phyloP scores from a whole-genome alignment of 2,888 invertebrate genomes.

The Stramonita haemastoma region DNA sequence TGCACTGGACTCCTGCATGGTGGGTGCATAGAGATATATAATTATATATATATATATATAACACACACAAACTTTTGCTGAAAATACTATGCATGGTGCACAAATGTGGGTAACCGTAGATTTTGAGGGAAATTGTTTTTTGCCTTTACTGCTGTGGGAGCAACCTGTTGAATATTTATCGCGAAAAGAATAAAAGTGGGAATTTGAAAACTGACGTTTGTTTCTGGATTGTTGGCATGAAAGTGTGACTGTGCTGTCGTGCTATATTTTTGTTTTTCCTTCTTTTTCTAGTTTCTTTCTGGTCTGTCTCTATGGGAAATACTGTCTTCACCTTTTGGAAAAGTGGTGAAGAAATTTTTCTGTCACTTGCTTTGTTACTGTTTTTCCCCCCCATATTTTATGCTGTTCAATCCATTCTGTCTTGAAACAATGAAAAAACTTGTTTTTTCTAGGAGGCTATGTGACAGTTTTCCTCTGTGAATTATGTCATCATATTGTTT shows the following conservation, averaged over 20 bases:
- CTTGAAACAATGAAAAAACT: no score
- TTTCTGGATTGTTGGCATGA: no score
- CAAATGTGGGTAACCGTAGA: background rate
- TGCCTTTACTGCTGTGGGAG: background rate
- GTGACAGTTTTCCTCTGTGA: no score
- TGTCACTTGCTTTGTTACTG: no score
- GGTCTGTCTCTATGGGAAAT: no score
- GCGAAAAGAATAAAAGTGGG: constrained; percentile 2
- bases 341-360: no score
- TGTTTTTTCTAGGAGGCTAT: no score
- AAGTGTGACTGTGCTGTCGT: background rate
- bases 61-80: background rate
- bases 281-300: background rate
- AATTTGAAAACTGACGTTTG: background rate
- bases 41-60: background rate
- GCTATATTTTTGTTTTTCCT: background rate
- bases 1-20: background rate
- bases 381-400: no score
- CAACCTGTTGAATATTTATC: background rate
- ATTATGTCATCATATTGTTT: no score
- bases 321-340: no score
- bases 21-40: background rate
- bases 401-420: no score
- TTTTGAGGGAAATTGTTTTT: background rate
- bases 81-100: background rate